Percentiles rank a stretch among this genome's conserved stretches.
These are phyloP conservation scores for Vulpes ferrilata DNA, from an alignment of 2,113 vertebrate species.

Conservation along the genomic window DNA sequence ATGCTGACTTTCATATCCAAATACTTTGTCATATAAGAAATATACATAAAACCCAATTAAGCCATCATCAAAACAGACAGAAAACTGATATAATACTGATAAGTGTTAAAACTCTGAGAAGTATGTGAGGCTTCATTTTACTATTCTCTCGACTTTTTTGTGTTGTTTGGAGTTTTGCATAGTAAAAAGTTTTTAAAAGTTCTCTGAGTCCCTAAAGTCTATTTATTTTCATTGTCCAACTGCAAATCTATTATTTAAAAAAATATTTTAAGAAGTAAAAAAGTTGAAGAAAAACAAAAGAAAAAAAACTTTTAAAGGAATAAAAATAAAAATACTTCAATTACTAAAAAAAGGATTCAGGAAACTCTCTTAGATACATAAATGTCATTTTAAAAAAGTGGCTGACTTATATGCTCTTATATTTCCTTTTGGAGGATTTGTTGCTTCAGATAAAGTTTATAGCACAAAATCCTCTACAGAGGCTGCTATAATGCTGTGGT, in stretches of 20 bases:
- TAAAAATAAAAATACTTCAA: not conserved
- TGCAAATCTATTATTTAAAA: constrained; percentile 55
- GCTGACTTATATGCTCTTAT: not conserved
- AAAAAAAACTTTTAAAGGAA: not conserved
- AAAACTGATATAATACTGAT: not conserved
- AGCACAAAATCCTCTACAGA: not conserved
- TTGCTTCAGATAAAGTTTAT: not conserved
- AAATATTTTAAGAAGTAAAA: not conserved
- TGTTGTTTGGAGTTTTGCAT: not conserved
- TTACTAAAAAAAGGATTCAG: not conserved
- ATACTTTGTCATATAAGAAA: not conserved
- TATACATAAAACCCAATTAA: not conserved
- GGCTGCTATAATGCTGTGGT: not conserved
- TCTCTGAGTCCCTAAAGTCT: not conserved
- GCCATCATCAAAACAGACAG: not conserved
- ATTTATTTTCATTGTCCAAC: not conserved
- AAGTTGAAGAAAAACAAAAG: not conserved
- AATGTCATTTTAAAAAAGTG: not conserved
- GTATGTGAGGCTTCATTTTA: not conserved
- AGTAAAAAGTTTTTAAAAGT: not conserved
- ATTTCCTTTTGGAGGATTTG: not conserved
- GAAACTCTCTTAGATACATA: not conserved
- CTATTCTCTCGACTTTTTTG: not conserved
- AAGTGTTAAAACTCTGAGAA: not conserved
- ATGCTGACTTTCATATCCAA: not conserved